phyloP scores from a whole-genome alignment of 1,140 invertebrate species.

The Lineus longissimus region DNA sequence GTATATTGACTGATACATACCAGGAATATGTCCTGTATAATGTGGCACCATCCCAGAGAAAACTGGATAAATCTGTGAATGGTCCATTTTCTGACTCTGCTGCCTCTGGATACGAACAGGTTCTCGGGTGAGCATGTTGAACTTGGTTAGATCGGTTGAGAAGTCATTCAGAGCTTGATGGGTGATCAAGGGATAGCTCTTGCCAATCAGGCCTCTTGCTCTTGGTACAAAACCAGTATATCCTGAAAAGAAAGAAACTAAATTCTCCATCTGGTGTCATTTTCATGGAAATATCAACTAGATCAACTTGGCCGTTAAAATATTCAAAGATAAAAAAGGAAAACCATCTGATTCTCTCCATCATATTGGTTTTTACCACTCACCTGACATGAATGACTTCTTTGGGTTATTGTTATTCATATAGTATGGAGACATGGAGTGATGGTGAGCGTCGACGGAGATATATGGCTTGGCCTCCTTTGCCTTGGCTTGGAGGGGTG shows the following conservation, averaged over 20 bases:
- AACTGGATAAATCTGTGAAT: slow-evolving; percentile 32
- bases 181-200: slow-evolving; percentile 37
- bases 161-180: slow-evolving; percentile 36
- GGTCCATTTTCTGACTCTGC: slow-evolving; percentile 12
- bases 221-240: slow-evolving; percentile 40
- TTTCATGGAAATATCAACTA: background rate
- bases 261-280: background rate
- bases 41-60: slow-evolving; percentile 37
- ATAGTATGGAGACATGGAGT: slow-evolving; percentile 31
- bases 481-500: slow-evolving; percentile 27
- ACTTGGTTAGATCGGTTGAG: slow-evolving; percentile 26
- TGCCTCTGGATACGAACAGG: slow-evolving; percentile 16
- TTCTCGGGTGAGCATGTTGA: slow-evolving; percentile 8
- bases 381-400: slow-evolving; percentile 43
- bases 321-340: too few species aligned
- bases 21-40: slow-evolving; percentile 43
- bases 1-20: slow-evolving; percentile 16
- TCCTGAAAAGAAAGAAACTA: slow-evolving; percentile 18
- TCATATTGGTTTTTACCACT: background rate
- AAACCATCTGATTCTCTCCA: too few species aligned
- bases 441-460: slow-evolving; percentile 19
- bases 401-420: slow-evolving; percentile 28
- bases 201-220: slow-evolving; percentile 28
- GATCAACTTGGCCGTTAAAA: background rate
- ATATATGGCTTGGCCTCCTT: slow-evolving; percentile 27